These are phyloP conservation scores for Heterocephalus glaber DNA, from an alignment of 2,113 vertebrate species.

Conservation along the genomic window DNA sequence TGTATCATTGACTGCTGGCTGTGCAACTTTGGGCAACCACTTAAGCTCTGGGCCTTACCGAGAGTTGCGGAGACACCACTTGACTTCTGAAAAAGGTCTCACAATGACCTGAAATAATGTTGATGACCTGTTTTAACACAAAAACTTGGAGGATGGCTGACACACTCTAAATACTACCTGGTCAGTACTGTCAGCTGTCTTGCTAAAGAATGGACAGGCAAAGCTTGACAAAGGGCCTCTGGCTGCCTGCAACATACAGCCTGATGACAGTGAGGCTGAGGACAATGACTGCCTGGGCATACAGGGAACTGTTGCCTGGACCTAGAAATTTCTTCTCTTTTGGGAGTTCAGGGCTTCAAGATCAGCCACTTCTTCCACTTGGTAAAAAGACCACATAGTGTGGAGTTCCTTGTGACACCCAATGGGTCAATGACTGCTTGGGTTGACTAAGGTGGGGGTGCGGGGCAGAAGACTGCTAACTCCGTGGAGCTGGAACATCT, in stretches of 20 bases:
- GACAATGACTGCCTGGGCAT: not conserved
- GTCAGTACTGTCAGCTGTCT: not conserved
- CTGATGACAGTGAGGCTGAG: not conserved
- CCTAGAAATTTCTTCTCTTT: not conserved
- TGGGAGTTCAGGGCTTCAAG: not conserved
- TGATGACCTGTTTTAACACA: not conserved
- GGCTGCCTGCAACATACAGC: not conserved
- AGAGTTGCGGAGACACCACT: not conserved
- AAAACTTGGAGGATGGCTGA: rapidly evolving
- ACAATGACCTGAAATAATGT: not conserved
- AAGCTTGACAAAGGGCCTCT: not conserved
- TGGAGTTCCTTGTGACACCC: not conserved
- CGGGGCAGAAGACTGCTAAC: not conserved
- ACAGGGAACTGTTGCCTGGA: not conserved
- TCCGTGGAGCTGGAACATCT: not conserved
- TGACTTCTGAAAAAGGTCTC: not conserved
- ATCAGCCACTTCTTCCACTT: not conserved
- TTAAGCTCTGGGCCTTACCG: not conserved
- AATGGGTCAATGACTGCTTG: not conserved
- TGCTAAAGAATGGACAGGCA: not conserved
- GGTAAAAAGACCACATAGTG: not conserved
- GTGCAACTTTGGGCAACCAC: not conserved
- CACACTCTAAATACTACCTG: rapidly evolving
- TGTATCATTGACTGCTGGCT: not conserved
- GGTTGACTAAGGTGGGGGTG: not conserved